Base-by-base conservation (phyloP, 2,888 invertebrate genomes). In the Diarsia dahlii region DNA sequence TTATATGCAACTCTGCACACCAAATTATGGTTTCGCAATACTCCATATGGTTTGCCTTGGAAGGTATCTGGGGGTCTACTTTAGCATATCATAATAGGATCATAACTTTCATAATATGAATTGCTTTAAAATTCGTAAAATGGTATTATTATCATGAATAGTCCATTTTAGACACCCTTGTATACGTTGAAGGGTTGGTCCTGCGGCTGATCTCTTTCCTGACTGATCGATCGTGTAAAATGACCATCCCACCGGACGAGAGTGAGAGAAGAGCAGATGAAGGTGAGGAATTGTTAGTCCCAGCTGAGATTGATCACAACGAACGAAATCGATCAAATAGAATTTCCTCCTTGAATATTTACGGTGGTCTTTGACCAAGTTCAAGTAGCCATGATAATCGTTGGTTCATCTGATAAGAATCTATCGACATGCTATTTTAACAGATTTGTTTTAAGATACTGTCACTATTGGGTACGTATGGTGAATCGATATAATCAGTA, bases 381-480 rank as follows among this genome's bases (percentile, higher is more conserved):
- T 54, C 8, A 54, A 70, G 63, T 78, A 68, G 60, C 58, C 8
- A 23, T 52, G 9, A 46, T 39, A 12, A 23, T n/a, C 5, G 6
- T 28, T 12, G 1, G 4, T 65, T 28, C 28, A 28, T 28, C 34
- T 65, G 45, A 46, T 80, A 60, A 60, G 46, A 54, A 78, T 60
- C 58, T 72, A 58, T 46, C 13, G 72, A 65, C 64, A 79, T 52
- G 45, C 50, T 64, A 65, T 39, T n/a, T n/a, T 64, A 58, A 52
- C 13, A 34, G 56, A 71, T 77, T 52, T 46, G n/a, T 76, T 54
- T 20, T 3, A n/a, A 18, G 63, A 77, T 64, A 46, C 15, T 46
- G 63, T 71, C 72, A 52, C 10, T 20, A 23, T 48, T 68, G 34
- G 12, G 58, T 23, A 60, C 50, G 34, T 67, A 18, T 60, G 45